Percentiles rank a stretch among this genome's conserved stretches.
Conservation (phyloP, 2,888 invertebrate genomes). For the Harmothoe impar region DNA sequence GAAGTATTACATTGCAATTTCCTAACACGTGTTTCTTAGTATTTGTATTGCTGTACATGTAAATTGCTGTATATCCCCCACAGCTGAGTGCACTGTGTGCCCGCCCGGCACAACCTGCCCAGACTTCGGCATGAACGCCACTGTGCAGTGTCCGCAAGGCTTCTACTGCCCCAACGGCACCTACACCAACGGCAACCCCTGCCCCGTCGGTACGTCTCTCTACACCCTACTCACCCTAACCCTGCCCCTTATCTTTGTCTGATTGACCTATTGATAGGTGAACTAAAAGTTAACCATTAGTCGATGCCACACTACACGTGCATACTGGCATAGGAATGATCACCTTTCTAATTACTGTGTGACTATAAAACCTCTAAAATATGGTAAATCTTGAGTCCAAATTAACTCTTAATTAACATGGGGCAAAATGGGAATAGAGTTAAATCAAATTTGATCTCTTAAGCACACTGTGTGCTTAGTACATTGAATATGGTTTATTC, state of each 20-base stretch:
- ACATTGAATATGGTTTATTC: no score
- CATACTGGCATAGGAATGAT: no score
- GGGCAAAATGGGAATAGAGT: neutral
- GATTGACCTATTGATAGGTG: neutral
- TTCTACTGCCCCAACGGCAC: conserved; percentile 81
- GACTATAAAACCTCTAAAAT: neutral
- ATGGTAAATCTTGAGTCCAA: neutral
- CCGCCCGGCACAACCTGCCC: conserved; percentile 80
- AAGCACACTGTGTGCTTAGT: neutral
- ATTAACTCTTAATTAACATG: neutral
- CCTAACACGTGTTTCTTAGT: neutral
- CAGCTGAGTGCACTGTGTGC: conserved; percentile 76
- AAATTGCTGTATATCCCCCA: neutral
- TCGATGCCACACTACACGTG: neutral
- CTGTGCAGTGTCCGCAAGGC: conserved; percentile 78
- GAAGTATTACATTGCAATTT: neutral
- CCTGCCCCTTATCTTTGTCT: neutral
- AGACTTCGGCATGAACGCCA: conserved; percentile 77
- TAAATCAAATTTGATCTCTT: neutral
- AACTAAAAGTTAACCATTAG: neutral
- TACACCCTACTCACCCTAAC: neutral
- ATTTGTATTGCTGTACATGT: neutral
- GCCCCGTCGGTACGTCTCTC: conserved; percentile 76
- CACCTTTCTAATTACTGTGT: neutral
- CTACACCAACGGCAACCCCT: conserved; percentile 76